Base-by-base conservation (phyloP, 2,888 invertebrate species). In the Megamerina dolium region DNA sequence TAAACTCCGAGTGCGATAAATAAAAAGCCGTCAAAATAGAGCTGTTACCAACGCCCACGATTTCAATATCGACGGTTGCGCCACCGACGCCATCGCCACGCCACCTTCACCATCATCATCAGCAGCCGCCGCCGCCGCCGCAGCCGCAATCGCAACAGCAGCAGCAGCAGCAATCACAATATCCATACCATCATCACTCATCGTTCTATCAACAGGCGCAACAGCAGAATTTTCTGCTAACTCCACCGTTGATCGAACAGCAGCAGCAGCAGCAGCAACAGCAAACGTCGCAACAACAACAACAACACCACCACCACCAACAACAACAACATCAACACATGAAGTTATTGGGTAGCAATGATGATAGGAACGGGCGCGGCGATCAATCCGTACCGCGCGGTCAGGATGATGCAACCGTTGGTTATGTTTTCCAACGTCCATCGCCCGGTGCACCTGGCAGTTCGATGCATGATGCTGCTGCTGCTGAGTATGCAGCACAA, bases 401-500 rank as follows among this genome's bases (percentile, higher is more conserved):
- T 4, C 76, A 93, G 72, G 93, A 93, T 77, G 90, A 90, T 52
- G 63, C 63, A 14, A 85, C 87, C 70, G 92, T 92, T 57, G 88
- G 91, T 62, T 94, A 94, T 72, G 88, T 91, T 56, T 94, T 89
- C 52, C 66, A 63, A 26, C 64, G 64, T 17, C 66, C 66, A 4
- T 64, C 64, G 3, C 61, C 54, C 9, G 52, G 46, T 14, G 60
- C 59, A 12, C 50, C 52, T 17, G 65, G 53, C 31, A 38, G 55
- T 8, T 59, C 31, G 51, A 51, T 61, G 54, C 82, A 83, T 53
- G 90, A 91, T 66, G 81, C 82, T 52, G 66, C 66, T 18, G 64
- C 66, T 37, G 64, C 64, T 30, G 90, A 91, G 67, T 82, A 89
- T 67, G 67, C 67, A 8, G 78, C 82, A 50, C 77, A 82, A 51